Base-by-base conservation (phyloP, 92 coral and sea anemone genomes). In the Diadumene lineata region DNA sequence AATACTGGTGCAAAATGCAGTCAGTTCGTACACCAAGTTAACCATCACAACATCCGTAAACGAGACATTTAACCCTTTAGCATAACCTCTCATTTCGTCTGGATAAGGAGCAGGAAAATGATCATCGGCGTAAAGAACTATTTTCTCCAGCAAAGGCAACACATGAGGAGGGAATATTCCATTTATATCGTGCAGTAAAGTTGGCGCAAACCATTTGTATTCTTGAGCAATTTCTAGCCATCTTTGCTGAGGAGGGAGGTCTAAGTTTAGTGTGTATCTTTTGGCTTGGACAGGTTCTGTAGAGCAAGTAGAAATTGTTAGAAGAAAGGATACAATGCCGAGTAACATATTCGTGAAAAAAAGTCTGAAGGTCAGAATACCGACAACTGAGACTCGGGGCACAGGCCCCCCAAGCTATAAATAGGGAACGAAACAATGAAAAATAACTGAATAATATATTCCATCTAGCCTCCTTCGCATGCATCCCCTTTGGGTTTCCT, bases 1-100 rank as follows among this genome's bases (percentile, higher is more conserved):
- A 30, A 93, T 90, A 53, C 98, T 93, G 1, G 98, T 93, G 69
- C 98, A 93, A 69, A 72, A 84, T 1, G 98, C 96, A 16, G 93
- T 74, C 48, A 93, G 27, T 63, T 93, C 98, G 73, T 93, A 93
- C 8, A 72, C n/a, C 21, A 93, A 15, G 67, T 93, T 93, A 24
- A 69, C 19, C 72, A 93, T 13, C 34, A 93, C 69, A 46, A 81
- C 85, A 63, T 93, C 92, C 19, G 89, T 61, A 16, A 87, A 34
- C 28, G 79, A 90, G 7, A 87, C 9, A 70, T 87, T 84, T n/a
- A 79, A 70, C 18, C 88, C 92, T 43, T 85, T 69, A 1, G 98
- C 89, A 55, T 86, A 76, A 2, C 98, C 92, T 29, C 57, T 78
- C 82, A 93, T 75, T 50, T 93, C 98, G 34, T 38, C 90, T 0